Evolutionary conservation across 53 echinoderm and acorn worm genomes (phyloP).

Genomic region (Paelopatides confundens): DNA sequence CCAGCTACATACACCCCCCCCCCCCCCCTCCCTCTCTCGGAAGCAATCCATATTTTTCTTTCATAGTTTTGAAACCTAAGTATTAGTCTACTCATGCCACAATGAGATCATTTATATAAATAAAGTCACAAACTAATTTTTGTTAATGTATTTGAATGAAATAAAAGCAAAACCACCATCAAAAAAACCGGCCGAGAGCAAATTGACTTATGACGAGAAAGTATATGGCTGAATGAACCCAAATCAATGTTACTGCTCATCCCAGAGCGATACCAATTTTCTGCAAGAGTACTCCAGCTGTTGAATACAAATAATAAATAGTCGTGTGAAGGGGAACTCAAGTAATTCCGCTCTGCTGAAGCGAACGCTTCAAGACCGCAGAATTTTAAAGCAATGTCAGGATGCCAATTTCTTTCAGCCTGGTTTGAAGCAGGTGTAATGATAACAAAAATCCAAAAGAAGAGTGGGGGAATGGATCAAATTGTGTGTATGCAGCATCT

Average conservation of each 20-base stretch:
- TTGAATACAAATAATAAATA: constrained; percentile 31
- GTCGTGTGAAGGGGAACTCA: neutral
- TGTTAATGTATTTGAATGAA: too few relatives aligned
- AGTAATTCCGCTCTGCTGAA: constrained; percentile 34
- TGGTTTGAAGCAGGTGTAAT: constrained; percentile 36
- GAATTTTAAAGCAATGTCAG: constrained; percentile 4
- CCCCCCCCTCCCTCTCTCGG: too few relatives aligned
- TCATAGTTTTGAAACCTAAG: too few relatives aligned
- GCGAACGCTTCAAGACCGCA: constrained; percentile 20
- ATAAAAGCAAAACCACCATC: neutral
- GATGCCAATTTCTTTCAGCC: constrained; percentile 31
- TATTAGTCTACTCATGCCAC: neutral
- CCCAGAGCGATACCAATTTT: constrained; percentile 36
- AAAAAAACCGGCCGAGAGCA: neutral
- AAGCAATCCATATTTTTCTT: too few relatives aligned
- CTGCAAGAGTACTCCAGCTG: constrained; percentile 41
- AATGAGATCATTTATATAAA: neutral
- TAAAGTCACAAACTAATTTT: neutral
- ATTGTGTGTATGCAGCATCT: neutral
- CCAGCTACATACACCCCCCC: too few relatives aligned
- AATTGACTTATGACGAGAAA: constrained; percentile 37
- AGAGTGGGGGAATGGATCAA: neutral
- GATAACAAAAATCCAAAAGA: neutral
- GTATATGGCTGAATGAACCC: constrained; percentile 15
- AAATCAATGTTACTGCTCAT: neutral